Evolutionary conservation across 2,797 vertebrate species (phyloP), one percentile per base, ranked within the genome.

Genomic region (Phoebastria nigripes): DNA sequence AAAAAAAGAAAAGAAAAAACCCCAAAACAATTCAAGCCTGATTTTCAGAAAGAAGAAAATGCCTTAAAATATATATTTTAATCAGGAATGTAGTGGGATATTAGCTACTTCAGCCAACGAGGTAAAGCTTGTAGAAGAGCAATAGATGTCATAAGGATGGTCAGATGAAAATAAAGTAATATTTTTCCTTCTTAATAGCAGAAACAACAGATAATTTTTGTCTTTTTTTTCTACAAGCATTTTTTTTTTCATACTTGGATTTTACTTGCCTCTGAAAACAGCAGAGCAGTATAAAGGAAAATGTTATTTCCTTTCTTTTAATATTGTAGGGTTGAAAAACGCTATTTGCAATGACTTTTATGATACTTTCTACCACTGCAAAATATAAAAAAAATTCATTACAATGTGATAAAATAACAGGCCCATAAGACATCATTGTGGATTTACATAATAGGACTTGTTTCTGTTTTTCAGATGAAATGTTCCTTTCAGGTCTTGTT

Each of bases 1-100:
- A 15, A 19, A n/a, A 9, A 35, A 8, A 4, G 6, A 6, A 6
- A 25, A 31, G 0, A 25, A 28, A 9, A 56, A 28, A 10, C 8
- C 2, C 3, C 18, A 18, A 67, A 25, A 17, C 9, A 39, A 49
- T 44, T 63, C 29, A 70, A 76, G 31, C 3, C 17, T 51, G 20
- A 46, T 59, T 63, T 88, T 72, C 18, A 63, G 47, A 74, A 63
- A 33, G 5, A 82, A 61, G 12, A 73, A 76, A 46, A 51, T 17
- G 0, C 7, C 54, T 66, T 71, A 71, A 58, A 65, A 52, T 65
- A 17, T 15, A 37, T 62, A 10, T 21, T 46, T 3, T 25, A 51
- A 31, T 66, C 9, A 47, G 14, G 37, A 54, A 11, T 63, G 7
- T 13, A 54, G 7, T 42, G 8, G 13, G 33, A 42, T 81, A 47